Evolutionary conservation across 2,113 vertebrate genomes (phyloP).

Genomic region (Symphodus melops): DNA sequence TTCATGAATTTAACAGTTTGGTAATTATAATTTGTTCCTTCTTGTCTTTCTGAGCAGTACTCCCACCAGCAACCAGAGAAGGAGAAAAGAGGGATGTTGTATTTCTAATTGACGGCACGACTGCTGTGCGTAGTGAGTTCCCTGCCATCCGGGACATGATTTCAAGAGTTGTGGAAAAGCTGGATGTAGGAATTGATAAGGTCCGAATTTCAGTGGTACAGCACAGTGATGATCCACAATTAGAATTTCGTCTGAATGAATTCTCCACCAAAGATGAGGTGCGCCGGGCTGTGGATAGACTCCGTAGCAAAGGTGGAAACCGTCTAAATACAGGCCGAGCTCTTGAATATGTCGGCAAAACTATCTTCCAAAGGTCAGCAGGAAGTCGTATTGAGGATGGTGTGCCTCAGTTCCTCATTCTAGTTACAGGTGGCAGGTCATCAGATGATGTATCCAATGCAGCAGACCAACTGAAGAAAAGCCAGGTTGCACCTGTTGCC

Average conservation of each 20-base stretch:
- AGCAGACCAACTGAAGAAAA: constrained; percentile 86
- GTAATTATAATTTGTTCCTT: constrained; percentile 10
- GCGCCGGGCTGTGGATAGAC: constrained; percentile 78
- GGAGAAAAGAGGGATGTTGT: constrained; percentile 90
- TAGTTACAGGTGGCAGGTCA: constrained; percentile 89
- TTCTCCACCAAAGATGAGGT: constrained; percentile 90
- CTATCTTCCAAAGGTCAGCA: constrained; percentile 89
- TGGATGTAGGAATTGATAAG: constrained; percentile 90
- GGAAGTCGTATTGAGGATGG: constrained; percentile 95
- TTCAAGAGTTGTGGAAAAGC: constrained; percentile 83
- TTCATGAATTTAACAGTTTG: background rate
- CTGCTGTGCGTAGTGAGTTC: constrained; percentile 83
- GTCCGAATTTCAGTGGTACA: constrained; percentile 92
- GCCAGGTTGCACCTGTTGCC: constrained; percentile 86
- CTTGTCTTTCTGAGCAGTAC: constrained; percentile 47
- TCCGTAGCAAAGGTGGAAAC: constrained; percentile 87
- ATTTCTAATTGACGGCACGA: constrained; percentile 93
- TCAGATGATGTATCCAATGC: constrained; percentile 87
- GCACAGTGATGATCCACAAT: constrained; percentile 88
- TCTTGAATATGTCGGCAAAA: constrained; percentile 88
- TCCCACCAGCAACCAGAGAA: constrained; percentile 29
- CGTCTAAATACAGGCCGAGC: constrained; percentile 88
- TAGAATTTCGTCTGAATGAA: constrained; percentile 90
- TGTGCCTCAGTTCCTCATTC: constrained; percentile 92
- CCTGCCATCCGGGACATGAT: constrained; percentile 86